phyloP scores from a whole-genome alignment of 2,113 vertebrate species.

The Heliornis fulica region DNA sequence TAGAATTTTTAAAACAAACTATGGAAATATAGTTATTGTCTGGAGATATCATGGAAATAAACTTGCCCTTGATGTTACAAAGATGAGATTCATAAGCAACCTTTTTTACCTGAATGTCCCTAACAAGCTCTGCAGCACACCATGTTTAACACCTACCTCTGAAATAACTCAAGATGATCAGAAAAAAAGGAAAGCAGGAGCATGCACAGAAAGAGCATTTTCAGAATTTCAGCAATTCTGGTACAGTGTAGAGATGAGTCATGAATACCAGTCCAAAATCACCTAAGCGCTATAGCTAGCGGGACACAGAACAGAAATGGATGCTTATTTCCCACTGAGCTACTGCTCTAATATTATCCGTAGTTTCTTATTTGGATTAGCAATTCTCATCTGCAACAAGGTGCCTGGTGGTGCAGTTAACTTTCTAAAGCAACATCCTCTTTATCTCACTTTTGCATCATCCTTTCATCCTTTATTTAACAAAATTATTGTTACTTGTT shows the following conservation, averaged over 20 bases:
- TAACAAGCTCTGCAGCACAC: neutral
- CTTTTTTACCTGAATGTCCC: neutral
- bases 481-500: neutral
- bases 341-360: neutral
- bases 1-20: neutral
- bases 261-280: neutral
- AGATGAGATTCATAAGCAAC: neutral
- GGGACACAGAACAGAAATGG: neutral
- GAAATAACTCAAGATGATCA: neutral
- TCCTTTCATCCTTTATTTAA: neutral
- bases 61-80: neutral
- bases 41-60: neutral
- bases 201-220: too few species aligned
- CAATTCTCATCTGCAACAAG: neutral
- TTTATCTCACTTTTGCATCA: neutral
- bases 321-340: neutral
- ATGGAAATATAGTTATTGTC: neutral
- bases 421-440: neutral
- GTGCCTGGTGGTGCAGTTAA: neutral
- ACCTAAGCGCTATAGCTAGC: neutral
- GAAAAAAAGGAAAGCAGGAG: neutral
- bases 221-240: neutral
- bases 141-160: neutral
- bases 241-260: neutral
- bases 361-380: neutral